Conservation (phyloP, 2,113 vertebrate genomes). For the Saccopteryx bilineata region DNA sequence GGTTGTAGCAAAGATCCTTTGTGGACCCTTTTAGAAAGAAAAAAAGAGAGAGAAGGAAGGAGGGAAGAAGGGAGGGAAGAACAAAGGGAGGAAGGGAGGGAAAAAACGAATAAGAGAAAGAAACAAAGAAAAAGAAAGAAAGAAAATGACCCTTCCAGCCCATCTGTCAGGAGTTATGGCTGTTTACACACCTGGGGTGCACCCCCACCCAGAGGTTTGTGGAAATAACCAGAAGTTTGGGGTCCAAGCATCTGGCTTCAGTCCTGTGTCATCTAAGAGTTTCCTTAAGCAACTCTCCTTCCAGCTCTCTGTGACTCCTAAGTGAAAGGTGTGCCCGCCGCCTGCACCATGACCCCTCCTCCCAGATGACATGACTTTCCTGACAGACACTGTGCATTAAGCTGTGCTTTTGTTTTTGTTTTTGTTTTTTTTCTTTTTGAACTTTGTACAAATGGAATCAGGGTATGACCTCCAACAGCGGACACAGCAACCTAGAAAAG, state of each 20-base stretch:
- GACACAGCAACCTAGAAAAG: slow-evolving; percentile 69
- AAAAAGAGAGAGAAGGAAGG: too few relatives aligned
- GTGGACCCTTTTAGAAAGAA: background rate
- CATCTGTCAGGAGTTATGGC: background rate
- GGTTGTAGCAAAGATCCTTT: background rate
- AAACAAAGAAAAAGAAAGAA: background rate
- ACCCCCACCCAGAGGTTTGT: background rate
- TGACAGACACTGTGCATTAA: background rate
- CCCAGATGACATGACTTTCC: background rate
- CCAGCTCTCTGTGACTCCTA: background rate
- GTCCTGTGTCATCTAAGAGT: background rate
- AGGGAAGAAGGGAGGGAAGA: too few relatives aligned
- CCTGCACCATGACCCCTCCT: background rate
- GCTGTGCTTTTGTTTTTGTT: background rate
- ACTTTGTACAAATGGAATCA: slow-evolving; percentile 19
- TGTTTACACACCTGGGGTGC: background rate
- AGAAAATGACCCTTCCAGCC: background rate
- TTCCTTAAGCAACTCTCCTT: background rate
- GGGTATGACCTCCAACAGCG: background rate
- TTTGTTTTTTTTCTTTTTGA: background rate
- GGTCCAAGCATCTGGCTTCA: background rate
- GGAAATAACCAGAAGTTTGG: background rate
- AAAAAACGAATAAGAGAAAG: background rate
- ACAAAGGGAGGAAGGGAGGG: background rate
- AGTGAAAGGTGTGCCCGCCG: background rate